Base-by-base conservation (phyloP, 2,113 vertebrate species). In the Aramus guarauna region DNA sequence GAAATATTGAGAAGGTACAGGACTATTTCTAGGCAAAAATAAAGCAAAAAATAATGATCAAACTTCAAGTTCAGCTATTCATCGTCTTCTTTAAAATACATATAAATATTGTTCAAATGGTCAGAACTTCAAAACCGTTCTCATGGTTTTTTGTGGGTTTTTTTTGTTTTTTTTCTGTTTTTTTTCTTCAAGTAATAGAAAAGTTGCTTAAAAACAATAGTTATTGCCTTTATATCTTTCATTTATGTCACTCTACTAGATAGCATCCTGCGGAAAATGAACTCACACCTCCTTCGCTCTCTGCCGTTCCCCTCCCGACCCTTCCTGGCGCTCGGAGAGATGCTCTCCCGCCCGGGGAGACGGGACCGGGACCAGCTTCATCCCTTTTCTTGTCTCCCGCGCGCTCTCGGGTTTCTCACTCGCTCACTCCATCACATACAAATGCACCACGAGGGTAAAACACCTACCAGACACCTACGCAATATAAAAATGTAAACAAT, bases 101-200 rank as follows among this genome's bases (percentile, higher is more conserved):
- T 96, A 96, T 95, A 97, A 91, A 95, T 93, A 94, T 94, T 91
- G 95, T 94, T 96, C 94, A 88, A 86, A 88, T 69, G 85, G 93
- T 95, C 93, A 95, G 94, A 93, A 97, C 94, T 85, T 92, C 97
- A 82, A 93, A 94, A 97, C 95, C 15, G 71, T 94, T 90, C 84
- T 94, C 88, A 67, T 74, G 88, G 58, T 53, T 69, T 62, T 15
- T 45, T 45, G 45, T 52, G 13, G 36, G 39, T 12, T 12, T 16
- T 43, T 67, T 13, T 45, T 14, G 14, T 43, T 43, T 12, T 43
- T 16, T 67, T 13, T 45, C n/a, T n/a, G n/a, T n/a, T n/a, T 16
- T 63, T 43, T 53, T 91, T 95, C 91, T 98, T 98, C 97, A 98
- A 97, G 97, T 97, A 97, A 97, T 97, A 97, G 81, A 97, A 97